These are phyloP conservation scores for Neoniphon sammara DNA, from an alignment of 2,797 vertebrate species.

Conservation along the genomic window DNA sequence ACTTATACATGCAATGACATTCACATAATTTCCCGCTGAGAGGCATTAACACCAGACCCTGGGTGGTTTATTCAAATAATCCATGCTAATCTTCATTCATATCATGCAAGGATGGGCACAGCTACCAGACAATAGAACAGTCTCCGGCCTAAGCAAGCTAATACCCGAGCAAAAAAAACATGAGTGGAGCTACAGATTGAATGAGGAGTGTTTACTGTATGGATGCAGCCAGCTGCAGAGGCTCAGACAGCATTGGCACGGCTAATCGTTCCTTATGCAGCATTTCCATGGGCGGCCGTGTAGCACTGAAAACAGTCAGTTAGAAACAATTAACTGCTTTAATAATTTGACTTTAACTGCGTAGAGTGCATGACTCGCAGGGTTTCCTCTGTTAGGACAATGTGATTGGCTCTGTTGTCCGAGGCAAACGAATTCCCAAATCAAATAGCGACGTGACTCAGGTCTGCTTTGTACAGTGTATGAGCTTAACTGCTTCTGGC, in stretches of 20 bases:
- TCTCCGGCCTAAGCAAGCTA: slow-evolving; percentile 71
- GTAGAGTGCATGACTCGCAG: slow-evolving; percentile 7
- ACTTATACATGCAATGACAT: slow-evolving; percentile 75
- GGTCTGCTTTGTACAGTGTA: slow-evolving; percentile 39
- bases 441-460: slow-evolving; percentile 43
- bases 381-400: slow-evolving; percentile 10
- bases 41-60: slow-evolving; percentile 61
- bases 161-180: slow-evolving; percentile 68
- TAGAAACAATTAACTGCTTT: slow-evolving; percentile 25
- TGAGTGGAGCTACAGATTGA: slow-evolving; percentile 49
- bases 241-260: slow-evolving; percentile 43
- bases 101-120: slow-evolving; percentile 74
- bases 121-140: slow-evolving; percentile 67
- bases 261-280: slow-evolving; percentile 39
- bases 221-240: slow-evolving; percentile 59
- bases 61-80: slow-evolving; percentile 72
- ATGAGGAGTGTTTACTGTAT: slow-evolving; percentile 61
- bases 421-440: background rate
- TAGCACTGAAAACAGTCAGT: slow-evolving; percentile 22
- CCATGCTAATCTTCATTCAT: slow-evolving; percentile 75
- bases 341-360: slow-evolving; percentile 16
- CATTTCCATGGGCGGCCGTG: slow-evolving; percentile 40
- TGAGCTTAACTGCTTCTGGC: slow-evolving; percentile 58
- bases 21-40: slow-evolving; percentile 75
- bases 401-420: slow-evolving; percentile 28